Evolutionary conservation across 2,797 vertebrate species (phyloP), one percentile per base, ranked within the genome.

Genomic region (Mormyrops attenuatus): DNA sequence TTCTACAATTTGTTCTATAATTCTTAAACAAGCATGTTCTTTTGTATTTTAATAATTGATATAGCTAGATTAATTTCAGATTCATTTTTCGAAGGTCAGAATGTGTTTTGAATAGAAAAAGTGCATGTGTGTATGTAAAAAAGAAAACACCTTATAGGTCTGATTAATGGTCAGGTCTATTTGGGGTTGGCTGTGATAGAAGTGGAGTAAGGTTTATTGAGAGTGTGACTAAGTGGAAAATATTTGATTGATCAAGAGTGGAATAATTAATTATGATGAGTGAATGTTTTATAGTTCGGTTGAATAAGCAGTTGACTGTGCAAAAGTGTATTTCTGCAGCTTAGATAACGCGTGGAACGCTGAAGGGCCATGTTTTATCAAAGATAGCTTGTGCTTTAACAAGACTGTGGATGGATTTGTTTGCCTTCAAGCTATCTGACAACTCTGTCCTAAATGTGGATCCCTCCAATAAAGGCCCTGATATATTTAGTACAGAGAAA

Each of bases 401-500:
- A 30, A 80, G 69, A 53, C 26, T 41, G 49, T 53, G 47, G 22
- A 52, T 38, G 13, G 41, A 55, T 89, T 89, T 89, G 69, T 44
- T 77, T 77, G 30, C 73, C 53, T 22, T 89, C 80, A 11, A 41
- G 30, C 20, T 73, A 8, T 85, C 82, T 85, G 26, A 34, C 11
- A 49, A 26, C 89, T 49, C 49, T 86, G 47, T 66, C 82, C 82
- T 89, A 52, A 87, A 69, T 87, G 57, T 30, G 44, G 9, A 49
- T 60, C 22, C 47, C 55, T 44, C 84, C 55, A 89, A 38, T 47
- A 26, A 57, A 89, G 85, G 73, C 63, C 8, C 26, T 57, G 89
- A 50, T 89, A 87, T 57, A 89, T 89, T 87, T 89, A 89, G 84
- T 44, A n/a, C 11, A 34, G 89, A 87, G 89, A 30, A 85, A 55